Conservation (phyloP, 35 echinoderm and acorn worm genomes). For the Hemicentrotus pulcherrimus region DNA sequence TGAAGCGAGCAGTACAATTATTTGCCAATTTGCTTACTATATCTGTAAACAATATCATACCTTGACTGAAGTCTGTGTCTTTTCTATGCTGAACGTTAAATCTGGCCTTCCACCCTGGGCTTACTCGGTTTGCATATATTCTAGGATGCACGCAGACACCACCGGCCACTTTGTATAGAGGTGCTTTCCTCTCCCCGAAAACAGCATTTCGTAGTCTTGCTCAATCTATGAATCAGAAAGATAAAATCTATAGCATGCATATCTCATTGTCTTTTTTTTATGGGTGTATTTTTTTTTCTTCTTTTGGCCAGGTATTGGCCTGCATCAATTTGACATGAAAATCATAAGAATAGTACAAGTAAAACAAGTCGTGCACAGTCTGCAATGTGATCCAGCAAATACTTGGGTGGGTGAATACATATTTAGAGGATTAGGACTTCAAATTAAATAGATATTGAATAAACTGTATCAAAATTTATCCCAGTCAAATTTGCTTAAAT, state of each 20-base stretch:
- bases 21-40: not conserved
- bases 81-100: not conserved
- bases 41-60: not conserved
- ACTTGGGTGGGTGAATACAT: too few relatives aligned
- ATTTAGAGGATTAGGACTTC: too few relatives aligned
- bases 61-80: constrained; percentile 19
- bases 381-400: not conserved
- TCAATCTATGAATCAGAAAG: not conserved
- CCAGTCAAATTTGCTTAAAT: not conserved
- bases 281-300: not conserved
- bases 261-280: not conserved
- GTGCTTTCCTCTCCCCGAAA: not conserved
- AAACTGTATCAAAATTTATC: not conserved
- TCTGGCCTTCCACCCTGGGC: constrained; percentile 14
- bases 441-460: too few relatives aligned
- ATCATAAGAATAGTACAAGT: too few relatives aligned
- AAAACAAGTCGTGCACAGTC: not conserved
- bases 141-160: not conserved
- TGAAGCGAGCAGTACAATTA: not conserved
- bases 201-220: constrained; percentile 12
- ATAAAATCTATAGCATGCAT: not conserved
- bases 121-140: not conserved
- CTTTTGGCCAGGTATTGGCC: too few relatives aligned
- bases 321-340: too few relatives aligned
- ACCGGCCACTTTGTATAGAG: constrained; percentile 22